Evolutionary conservation across 2,888 invertebrate species (phyloP).

Genomic region (Dasysyrphus tricinctus): DNA sequence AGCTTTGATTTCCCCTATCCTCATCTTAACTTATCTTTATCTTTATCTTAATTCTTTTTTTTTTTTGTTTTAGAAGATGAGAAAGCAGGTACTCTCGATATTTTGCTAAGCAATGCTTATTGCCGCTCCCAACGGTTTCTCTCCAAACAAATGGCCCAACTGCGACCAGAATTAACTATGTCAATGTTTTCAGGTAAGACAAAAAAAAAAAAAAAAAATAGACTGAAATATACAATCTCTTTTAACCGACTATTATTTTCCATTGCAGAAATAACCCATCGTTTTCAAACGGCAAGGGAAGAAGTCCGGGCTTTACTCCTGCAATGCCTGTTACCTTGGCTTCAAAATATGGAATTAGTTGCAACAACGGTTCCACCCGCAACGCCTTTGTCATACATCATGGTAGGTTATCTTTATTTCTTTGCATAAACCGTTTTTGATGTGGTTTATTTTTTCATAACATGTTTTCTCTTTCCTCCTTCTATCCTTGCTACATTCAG

Average conservation of each 20-base stretch:
- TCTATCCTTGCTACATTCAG: constrained; percentile 78
- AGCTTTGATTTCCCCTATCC: no score
- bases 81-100: constrained; percentile 90
- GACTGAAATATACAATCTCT: background rate
- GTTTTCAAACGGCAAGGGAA: constrained; percentile 97
- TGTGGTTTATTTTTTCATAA: constrained; percentile 51
- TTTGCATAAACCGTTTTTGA: constrained; percentile 67
- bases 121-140: constrained; percentile 96
- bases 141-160: constrained; percentile 95
- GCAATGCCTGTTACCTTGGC: constrained; percentile 97
- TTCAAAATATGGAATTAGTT: constrained; percentile 98
- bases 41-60: background rate
- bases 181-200: constrained; percentile 98
- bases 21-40: no score
- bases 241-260: background rate
- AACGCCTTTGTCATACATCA: constrained; percentile 92
- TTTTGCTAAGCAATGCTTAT: constrained; percentile 93
- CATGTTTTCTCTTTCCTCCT: background rate
- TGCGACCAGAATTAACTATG: constrained; percentile 99
- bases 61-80: constrained; percentile 80
- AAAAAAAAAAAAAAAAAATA: background rate
- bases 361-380: constrained; percentile 98
- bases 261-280: constrained; percentile 94
- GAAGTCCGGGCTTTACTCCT: constrained; percentile 95
- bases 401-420: constrained; percentile 85